Conservation (phyloP, 2,888 invertebrate genomes). For the Ganaspis brasiliensis region DNA sequence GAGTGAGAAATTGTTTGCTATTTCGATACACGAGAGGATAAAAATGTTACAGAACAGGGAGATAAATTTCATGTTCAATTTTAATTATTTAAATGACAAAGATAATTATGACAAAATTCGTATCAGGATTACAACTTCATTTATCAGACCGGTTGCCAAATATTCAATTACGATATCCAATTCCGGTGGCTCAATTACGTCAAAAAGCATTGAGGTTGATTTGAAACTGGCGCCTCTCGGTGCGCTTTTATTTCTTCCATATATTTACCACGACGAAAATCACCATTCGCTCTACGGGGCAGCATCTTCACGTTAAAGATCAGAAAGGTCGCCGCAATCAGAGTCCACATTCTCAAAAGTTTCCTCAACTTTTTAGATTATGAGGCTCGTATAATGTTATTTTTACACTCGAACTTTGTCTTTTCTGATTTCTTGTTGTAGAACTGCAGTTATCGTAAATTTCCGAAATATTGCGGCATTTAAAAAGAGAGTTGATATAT, state of each 20-base stretch:
- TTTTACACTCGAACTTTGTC: too few species aligned
- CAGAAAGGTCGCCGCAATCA: slow-evolving; percentile 2
- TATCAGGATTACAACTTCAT: slow-evolving; percentile 18
- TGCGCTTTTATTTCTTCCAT: slow-evolving; percentile 30
- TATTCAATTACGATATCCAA: slow-evolving; percentile 38
- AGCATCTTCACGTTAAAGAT: slow-evolving; percentile 17
- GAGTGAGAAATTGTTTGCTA: neutral
- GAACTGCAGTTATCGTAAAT: too few species aligned
- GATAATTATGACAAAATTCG: slow-evolving; percentile 6
- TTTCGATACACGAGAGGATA: neutral
- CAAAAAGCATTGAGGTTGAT: slow-evolving; percentile 32
- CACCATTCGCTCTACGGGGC: slow-evolving; percentile 31
- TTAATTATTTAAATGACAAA: slow-evolving; percentile 14
- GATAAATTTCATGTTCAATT: slow-evolving; percentile 11
- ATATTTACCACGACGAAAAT: slow-evolving; percentile 37
- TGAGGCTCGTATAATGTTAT: neutral
- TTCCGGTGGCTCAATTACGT: slow-evolving; percentile 26
- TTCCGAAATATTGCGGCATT: too few species aligned
- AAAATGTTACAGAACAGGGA: neutral
- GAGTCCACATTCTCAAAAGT: neutral
- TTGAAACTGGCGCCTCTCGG: slow-evolving; percentile 28
- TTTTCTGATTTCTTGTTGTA: too few species aligned
- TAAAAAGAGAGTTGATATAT: too few species aligned
- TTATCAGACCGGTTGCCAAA: slow-evolving; percentile 38
- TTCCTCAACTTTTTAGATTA: slow-evolving; percentile 1